These are phyloP conservation scores for Phylloscopus trochilus DNA, from an alignment of 2,113 vertebrate genomes.

Conservation along the genomic window DNA sequence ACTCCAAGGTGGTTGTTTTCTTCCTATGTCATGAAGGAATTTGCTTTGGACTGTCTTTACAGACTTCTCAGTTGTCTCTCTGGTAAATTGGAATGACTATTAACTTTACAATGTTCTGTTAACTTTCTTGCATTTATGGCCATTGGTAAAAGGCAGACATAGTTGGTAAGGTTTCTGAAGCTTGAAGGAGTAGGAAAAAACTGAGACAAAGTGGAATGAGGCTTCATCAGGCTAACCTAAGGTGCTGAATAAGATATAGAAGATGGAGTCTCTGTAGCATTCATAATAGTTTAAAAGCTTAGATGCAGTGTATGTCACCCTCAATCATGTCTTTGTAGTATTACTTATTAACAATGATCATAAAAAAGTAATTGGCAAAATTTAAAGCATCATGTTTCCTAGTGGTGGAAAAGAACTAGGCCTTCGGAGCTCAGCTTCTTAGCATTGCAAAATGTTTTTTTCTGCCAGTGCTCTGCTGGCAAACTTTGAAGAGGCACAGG, in stretches of 20 bases:
- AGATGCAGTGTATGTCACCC: background rate
- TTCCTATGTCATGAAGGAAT: background rate
- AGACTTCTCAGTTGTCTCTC: background rate
- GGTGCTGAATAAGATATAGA: slow-evolving; percentile 7
- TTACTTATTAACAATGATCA: slow-evolving; percentile 52
- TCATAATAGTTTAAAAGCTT: slow-evolving; percentile 59
- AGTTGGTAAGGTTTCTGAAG: background rate
- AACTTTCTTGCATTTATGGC: background rate
- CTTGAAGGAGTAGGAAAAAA: background rate
- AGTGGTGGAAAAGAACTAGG: background rate
- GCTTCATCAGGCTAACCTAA: background rate
- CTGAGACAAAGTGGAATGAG: background rate
- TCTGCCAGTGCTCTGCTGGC: background rate
- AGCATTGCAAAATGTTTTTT: background rate
- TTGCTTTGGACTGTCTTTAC: background rate
- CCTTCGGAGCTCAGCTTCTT: background rate
- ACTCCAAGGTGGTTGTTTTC: background rate
- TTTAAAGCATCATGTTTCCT: background rate
- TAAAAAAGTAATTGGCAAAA: slow-evolving; percentile 50
- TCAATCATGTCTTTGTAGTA: slow-evolving; percentile 14
- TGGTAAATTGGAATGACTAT: background rate
- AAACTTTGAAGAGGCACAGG: background rate
- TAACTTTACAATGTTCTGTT: background rate
- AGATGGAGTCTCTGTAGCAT: slow-evolving; percentile 40
- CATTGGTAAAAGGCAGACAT: background rate